phyloP scores from a whole-genome alignment of 2,888 invertebrate genomes.

The Syrphus vitripennis region DNA sequence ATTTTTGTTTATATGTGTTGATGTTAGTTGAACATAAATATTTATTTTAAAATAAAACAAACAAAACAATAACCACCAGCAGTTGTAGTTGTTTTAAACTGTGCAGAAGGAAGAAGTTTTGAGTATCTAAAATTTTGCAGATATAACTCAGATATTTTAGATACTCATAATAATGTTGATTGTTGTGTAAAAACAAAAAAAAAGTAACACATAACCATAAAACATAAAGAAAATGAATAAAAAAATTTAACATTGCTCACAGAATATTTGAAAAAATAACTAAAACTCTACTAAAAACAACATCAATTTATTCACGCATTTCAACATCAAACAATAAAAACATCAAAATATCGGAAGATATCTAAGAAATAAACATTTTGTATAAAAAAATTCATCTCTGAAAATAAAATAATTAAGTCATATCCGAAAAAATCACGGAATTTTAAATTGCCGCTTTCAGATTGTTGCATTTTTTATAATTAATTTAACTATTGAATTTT shows the following conservation, averaged over 20 bases:
- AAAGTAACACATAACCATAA: background rate
- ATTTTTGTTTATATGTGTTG: conserved; percentile 4
- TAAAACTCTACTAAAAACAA: conserved; percentile 7
- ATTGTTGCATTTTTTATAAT: background rate
- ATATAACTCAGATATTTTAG: background rate
- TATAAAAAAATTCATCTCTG: background rate
- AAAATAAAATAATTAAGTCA: background rate
- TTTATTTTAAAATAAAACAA: background rate
- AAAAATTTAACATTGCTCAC: background rate
- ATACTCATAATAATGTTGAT: background rate
- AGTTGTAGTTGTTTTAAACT: background rate
- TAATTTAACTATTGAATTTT: background rate
- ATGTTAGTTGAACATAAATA: background rate
- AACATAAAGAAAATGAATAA: background rate
- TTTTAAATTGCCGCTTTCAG: background rate
- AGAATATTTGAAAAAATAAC: background rate
- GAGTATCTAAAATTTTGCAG: background rate
- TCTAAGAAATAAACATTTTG: background rate
- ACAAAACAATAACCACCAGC: background rate
- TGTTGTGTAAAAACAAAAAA: background rate
- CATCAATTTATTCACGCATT: background rate
- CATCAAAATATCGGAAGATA: background rate
- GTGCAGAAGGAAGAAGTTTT: background rate
- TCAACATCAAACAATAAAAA: background rate
- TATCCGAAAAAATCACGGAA: background rate